Evolutionary conservation across 2,113 vertebrate species (phyloP).

Genomic region (Aspiorhynchus laticeps): DNA sequence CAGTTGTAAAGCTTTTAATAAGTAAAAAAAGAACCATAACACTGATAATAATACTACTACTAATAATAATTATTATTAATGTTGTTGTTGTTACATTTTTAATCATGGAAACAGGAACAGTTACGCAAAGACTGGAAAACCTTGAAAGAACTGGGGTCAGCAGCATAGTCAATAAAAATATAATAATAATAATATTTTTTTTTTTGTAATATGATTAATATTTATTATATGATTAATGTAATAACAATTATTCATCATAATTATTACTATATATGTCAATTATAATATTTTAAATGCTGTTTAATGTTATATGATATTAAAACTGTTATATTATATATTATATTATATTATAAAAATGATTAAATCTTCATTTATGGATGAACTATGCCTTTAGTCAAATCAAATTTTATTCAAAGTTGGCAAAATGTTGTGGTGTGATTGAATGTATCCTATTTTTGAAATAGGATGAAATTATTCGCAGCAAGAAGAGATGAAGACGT

Average conservation of each 20-base stretch:
- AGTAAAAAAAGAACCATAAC: not conserved
- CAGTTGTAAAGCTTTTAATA: not conserved
- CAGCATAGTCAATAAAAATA: not conserved
- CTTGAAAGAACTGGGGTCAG: not conserved
- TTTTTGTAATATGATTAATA: not conserved
- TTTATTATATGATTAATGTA: not conserved
- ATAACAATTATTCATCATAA: not conserved
- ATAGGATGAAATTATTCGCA: constrained; percentile 30
- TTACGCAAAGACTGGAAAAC: not conserved
- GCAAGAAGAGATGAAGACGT: not conserved
- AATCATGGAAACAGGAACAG: not conserved
- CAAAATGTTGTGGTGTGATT: not conserved
- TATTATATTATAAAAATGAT: not conserved
- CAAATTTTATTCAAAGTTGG: not conserved
- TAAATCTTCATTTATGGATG: not conserved
- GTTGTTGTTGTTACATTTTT: no score
- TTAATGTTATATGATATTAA: not conserved
- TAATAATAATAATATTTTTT: not conserved
- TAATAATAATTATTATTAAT: not conserved
- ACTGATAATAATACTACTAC: not conserved
- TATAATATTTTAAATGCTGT: not conserved
- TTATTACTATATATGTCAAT: not conserved
- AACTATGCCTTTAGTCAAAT: not conserved
- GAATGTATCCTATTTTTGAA: constrained; percentile 6
- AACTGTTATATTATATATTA: not conserved